Base-by-base conservation (phyloP, 2,113 vertebrate species). In the Myotis brandtii region DNA sequence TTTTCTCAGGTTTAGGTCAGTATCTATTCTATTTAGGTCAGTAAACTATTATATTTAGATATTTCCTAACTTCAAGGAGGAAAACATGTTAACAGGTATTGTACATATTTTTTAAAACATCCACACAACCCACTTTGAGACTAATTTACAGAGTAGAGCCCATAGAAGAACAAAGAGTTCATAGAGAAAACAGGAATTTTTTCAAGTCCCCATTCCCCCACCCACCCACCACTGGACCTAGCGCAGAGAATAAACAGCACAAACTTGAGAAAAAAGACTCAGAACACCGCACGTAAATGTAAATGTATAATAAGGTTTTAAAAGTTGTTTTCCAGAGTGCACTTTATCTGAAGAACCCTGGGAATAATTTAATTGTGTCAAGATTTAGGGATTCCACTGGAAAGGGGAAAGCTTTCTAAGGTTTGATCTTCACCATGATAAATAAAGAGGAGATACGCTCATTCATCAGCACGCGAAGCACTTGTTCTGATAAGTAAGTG, bases 271-370 rank as follows among this genome's bases (percentile, higher is more conserved):
- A 86, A 83, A 92, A 30, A 92, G 27, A 50, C 56, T 56, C 27
- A 48, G 52, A 89, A 80, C 17, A 84, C 32, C 30, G 87, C 72
- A 34, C 30, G 6, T 8, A 84, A 82, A 84, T 21, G 70, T 52
- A 83, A 67, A 79, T 13, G 23, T 46, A 76, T 17, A 89, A 48
- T 12, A 79, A 43, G 34, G 32, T 17, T 94, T 92, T 50, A 70
- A 43, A 92, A 90, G 43, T 20, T 80, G 17, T 83, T 89, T 94
- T 88, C 50, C 77, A 92, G 56, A 84, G 81, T 91, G 48, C 7
- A 81, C 70, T 80, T 90, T 94, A 92, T 93, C 87, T 94, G 40
- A 96, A 93, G 91, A 96, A 93, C 50, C 37, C 81, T 20, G 5
- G 82, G 25, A 80, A 87, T 76, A 92, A 75, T 77, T 87, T 80